Evolutionary conservation across 2,888 invertebrate genomes (phyloP), one percentile per base, ranked within the genome.

Genomic region (Periphyllus acericola): DNA sequence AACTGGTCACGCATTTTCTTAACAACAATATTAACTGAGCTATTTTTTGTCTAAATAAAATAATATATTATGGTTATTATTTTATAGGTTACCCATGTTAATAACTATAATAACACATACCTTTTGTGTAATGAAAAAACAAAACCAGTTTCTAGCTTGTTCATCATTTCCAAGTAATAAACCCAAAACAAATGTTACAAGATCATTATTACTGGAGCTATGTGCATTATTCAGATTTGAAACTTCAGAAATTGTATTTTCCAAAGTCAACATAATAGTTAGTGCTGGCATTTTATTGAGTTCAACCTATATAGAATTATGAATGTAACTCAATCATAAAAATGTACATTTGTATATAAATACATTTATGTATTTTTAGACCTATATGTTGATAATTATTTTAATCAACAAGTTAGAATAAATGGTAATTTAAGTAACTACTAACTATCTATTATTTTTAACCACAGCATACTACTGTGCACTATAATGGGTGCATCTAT

Each of bases 71-170:
- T 9, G 36, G 11, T 34, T 40, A 34, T 46, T 32, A 46, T 9
- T 71, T 60, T 68, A 21, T 3, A 11, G 1, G 46, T 21, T 29
- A 71, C 11, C 25, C 14, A 66, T 46, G 11, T n/a, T n/a, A n/a
- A n/a, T n/a, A n/a, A n/a, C n/a, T n/a, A n/a, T n/a, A n/a, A 46
- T 46, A 52, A 71, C 46, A 84, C 19, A 52, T 32, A 90, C 89
- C 92, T 96, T 96, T 91, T 97, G 97, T 0, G 98, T 94, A 79
- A 98, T 94, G 91, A 97, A 98, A 91, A 96, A 94, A 1, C 97
- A 97, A 92, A 98, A 97, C 98, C 98, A 99, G 86, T 95, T 95
- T 90, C 98, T 93, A 5, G 97, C 95, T 90, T 95, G 95, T 91
- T 96, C 96, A 92, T 98, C 98, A 91, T 96, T 97, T 29, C 98